phyloP scores from a whole-genome alignment of 2,797 vertebrate genomes.

The Tokudaia muenninki region DNA sequence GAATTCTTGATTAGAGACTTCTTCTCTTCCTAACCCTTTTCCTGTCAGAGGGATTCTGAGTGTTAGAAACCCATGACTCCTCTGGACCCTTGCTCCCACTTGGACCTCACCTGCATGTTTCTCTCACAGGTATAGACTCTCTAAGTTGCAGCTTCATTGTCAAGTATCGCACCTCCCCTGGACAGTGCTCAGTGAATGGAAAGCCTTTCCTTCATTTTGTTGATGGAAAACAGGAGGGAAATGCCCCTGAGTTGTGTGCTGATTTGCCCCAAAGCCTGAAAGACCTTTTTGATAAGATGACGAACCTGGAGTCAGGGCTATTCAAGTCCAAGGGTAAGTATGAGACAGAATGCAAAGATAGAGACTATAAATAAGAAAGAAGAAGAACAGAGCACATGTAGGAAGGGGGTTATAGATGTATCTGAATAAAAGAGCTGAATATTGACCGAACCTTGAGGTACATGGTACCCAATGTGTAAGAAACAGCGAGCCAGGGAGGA shows the following conservation, averaged over 20 bases:
- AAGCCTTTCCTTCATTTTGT: neutral
- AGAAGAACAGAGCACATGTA: rapidly evolving
- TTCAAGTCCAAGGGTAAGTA: neutral
- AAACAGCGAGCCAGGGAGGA: neutral
- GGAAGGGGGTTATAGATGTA: rapidly evolving
- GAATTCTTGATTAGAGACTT: too few relatives aligned
- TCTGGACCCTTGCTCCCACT: neutral
- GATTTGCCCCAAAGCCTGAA: neutral
- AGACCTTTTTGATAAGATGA: neutral
- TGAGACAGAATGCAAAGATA: neutral
- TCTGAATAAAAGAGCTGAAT: neutral
- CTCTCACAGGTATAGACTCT: neutral
- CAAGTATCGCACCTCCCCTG: rapidly evolving
- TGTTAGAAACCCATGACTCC: rapidly evolving
- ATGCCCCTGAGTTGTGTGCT: rapidly evolving
- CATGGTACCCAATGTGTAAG: neutral
- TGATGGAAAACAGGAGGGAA: neutral
- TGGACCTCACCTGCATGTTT: neutral
- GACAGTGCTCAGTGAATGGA: neutral
- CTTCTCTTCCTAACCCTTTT: neutral
- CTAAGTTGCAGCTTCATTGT: neutral
- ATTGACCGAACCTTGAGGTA: neutral
- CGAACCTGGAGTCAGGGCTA: neutral
- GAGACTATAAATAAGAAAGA: neutral
- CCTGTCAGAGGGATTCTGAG: neutral